Evolutionary conservation across 2,888 invertebrate genomes (phyloP).

Genomic region (Trilocha varians): DNA sequence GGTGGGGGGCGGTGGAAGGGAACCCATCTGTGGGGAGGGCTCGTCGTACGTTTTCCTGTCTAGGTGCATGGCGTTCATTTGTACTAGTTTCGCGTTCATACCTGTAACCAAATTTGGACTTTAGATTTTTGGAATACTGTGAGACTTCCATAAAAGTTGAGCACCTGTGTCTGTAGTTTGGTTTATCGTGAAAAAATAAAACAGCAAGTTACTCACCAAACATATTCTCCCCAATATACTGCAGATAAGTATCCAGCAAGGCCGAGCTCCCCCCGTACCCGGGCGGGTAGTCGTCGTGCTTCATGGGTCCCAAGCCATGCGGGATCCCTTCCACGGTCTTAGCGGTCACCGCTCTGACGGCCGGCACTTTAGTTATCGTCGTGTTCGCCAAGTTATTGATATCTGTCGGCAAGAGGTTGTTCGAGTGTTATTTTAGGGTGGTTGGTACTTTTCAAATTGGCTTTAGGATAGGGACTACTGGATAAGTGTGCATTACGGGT

Average conservation of each 20-base stretch:
- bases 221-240: slow-evolving; percentile 89
- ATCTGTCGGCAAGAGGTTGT: slow-evolving; percentile 26
- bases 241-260: slow-evolving; percentile 88
- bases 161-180: not conserved
- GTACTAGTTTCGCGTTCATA: slow-evolving; percentile 84
- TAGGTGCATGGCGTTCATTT: slow-evolving; percentile 77
- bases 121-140: no score
- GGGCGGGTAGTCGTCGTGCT: slow-evolving; percentile 80
- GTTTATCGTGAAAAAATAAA: not conserved
- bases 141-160: not conserved
- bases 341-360: slow-evolving; percentile 76
- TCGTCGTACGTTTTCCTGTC: slow-evolving; percentile 71
- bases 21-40: slow-evolving; percentile 69
- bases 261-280: slow-evolving; percentile 83
- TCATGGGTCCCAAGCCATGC: slow-evolving; percentile 71
- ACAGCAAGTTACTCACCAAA: slow-evolving; percentile 64
- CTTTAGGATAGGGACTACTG: no score
- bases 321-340: slow-evolving; percentile 76
- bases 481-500: no score
- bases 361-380: slow-evolving; percentile 77
- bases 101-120: slow-evolving; percentile 48
- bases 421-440: no score
- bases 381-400: slow-evolving; percentile 75
- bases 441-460: no score
- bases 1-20: slow-evolving; percentile 70